These are phyloP conservation scores for Glareola pratincola DNA, from an alignment of 2,113 vertebrate genomes.

Conservation along the genomic window DNA sequence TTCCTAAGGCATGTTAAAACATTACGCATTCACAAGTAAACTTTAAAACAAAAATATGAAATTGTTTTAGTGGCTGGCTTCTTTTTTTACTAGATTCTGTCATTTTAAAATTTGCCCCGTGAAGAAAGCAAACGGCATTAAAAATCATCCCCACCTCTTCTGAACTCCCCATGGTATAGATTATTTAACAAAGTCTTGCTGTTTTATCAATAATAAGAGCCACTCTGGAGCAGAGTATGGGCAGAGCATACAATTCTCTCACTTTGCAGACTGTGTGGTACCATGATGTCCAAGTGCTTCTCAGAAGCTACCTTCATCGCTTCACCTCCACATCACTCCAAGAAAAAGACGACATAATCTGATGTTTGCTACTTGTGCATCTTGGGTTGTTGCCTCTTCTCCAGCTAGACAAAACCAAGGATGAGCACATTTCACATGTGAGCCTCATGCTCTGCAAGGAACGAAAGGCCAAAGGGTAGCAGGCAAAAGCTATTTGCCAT, in stretches of 20 bases:
- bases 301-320: not conserved
- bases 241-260: not conserved
- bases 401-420: constrained; percentile 14
- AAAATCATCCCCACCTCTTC: constrained; percentile 3
- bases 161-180: not conserved
- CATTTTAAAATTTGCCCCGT: not conserved
- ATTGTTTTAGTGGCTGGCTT: not conserved
- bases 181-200: not conserved
- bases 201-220: constrained; percentile 21
- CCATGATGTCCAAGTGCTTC: not conserved
- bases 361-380: not conserved
- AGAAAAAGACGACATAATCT: not conserved
- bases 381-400: not conserved
- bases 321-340: not conserved
- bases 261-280: not conserved
- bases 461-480: constrained; percentile 56
- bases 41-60: not conserved
- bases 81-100: not conserved
- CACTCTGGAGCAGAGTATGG: not conserved
- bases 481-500: constrained; percentile 73
- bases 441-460: constrained; percentile 13
- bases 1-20: not conserved
- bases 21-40: not conserved
- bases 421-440: not conserved
- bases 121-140: constrained; percentile 38